phyloP scores from a whole-genome alignment of 2,113 vertebrate genomes.

The Pipa parva region DNA sequence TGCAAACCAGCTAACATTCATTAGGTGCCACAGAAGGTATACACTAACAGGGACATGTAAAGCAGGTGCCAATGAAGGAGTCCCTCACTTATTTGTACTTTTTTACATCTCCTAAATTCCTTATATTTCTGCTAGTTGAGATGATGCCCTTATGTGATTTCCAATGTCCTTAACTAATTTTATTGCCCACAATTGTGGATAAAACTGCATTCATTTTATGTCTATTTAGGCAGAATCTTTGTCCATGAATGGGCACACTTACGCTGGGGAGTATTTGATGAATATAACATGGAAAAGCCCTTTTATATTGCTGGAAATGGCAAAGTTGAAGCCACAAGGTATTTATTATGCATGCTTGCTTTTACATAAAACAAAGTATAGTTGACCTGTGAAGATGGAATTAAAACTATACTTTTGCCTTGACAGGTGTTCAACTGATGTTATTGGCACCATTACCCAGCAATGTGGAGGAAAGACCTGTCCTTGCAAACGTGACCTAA shows the following conservation, averaged over 20 bases:
- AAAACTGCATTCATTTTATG: too few species aligned
- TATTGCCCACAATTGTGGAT: too few species aligned
- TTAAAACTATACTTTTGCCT: not conserved
- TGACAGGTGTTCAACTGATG: constrained; percentile 51
- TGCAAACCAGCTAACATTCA: too few species aligned
- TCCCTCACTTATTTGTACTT: too few species aligned
- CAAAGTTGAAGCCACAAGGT: constrained; percentile 56
- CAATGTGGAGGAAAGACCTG: constrained; percentile 22
- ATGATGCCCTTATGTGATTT: too few species aligned
- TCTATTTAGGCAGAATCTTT: constrained; percentile 55
- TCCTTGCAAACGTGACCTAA: constrained; percentile 34
- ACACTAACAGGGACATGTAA: too few species aligned
- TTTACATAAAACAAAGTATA: not conserved
- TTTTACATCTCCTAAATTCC: too few species aligned
- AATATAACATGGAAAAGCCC: constrained; percentile 52
- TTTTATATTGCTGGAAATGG: constrained; percentile 52
- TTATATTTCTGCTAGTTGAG: too few species aligned
- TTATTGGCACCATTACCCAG: constrained; percentile 43
- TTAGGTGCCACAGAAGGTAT: too few species aligned
- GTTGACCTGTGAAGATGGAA: too few species aligned
- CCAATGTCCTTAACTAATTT: too few species aligned
- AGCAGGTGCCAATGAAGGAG: too few species aligned
- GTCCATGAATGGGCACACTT: constrained; percentile 72
- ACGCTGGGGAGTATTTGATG: constrained; percentile 67
- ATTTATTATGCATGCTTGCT: not conserved